Evolutionary conservation across 2,113 vertebrate genomes (phyloP), one percentile per base, ranked within the genome.

Genomic region (Alces alces): DNA sequence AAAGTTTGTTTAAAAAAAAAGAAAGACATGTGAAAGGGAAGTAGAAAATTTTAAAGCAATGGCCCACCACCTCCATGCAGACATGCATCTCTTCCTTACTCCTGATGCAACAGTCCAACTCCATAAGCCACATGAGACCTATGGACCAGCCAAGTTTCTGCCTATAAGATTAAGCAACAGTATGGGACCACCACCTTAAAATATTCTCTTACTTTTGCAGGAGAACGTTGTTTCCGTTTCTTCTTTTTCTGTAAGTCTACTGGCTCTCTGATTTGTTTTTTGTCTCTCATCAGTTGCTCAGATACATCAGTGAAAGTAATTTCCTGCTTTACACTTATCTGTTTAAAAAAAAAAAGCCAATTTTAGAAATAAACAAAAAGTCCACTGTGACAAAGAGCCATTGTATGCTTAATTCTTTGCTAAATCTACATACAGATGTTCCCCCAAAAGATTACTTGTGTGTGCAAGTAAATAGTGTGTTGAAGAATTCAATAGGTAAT

Each of bases 311-410:
- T 98, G 98, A 99, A 99, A 99, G 99, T 99, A 98, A 99, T 99
- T 98, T 99, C 99, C 98, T 99, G 99, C 98, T 99, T 99, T 98
- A 99, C 99, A 98, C 98, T 99, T 98, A 99, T 98, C 99, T 99
- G 99, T 97, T 99, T 97, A 96, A 98, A 98, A 97, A 98, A 64
- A 58, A 98, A 99, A 98, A 98, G 97, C 96, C 98, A 98, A 98
- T 98, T 99, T 99, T 98, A 99, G 98, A 98, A 97, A 96, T 89
- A 86, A 96, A 97, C 80, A 92, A 86, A 73, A 98, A 92, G 73
- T 96, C 47, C 93, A 96, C 15, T 97, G 64, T 91, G 70, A 97
- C 52, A 86, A 90, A 96, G 92, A 87, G 45, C 25, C 73, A 85
- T 4, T 87, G n/a, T 45, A 92, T 16, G 54, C 79, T 91, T 82